phyloP scores from a whole-genome alignment of 2,113 vertebrate genomes.

The Eurypyga helias region DNA sequence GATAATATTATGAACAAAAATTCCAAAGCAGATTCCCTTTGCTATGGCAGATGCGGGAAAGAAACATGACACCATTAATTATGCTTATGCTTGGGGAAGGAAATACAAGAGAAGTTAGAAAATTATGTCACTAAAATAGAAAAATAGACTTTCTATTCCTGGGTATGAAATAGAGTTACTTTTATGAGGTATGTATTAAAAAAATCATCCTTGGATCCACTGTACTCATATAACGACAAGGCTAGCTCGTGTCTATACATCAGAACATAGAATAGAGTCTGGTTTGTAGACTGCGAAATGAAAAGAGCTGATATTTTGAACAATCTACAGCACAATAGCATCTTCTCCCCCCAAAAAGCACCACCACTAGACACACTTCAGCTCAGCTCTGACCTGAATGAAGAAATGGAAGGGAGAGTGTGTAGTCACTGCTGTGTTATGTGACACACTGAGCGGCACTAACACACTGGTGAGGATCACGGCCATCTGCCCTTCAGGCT shows the following conservation, averaged over 20 bases:
- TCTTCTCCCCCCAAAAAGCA: background rate
- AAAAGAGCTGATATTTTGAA: background rate
- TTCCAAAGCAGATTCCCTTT: background rate
- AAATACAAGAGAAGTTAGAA: background rate
- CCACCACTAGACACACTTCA: background rate
- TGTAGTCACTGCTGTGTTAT: background rate
- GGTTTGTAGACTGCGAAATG: background rate
- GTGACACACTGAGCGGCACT: background rate
- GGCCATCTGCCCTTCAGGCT: background rate
- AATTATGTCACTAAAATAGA: background rate
- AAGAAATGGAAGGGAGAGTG: background rate
- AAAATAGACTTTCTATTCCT: background rate
- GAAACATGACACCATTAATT: background rate
- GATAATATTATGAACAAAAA: constrained; percentile 1
- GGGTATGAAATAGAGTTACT: background rate
- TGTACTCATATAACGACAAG: background rate
- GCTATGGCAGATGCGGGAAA: background rate
- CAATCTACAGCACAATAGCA: background rate
- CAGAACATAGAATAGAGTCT: background rate
- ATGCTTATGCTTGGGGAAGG: background rate
- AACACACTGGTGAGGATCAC: background rate
- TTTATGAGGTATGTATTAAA: background rate
- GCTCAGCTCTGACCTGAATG: background rate
- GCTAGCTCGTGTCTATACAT: background rate
- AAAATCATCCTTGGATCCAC: background rate